A percentile compares a stretch with the other conserved stretches of the same genome.
phyloP scores from a whole-genome alignment of 1,140 invertebrate genomes.

The Drosophila parabipectinata region DNA sequence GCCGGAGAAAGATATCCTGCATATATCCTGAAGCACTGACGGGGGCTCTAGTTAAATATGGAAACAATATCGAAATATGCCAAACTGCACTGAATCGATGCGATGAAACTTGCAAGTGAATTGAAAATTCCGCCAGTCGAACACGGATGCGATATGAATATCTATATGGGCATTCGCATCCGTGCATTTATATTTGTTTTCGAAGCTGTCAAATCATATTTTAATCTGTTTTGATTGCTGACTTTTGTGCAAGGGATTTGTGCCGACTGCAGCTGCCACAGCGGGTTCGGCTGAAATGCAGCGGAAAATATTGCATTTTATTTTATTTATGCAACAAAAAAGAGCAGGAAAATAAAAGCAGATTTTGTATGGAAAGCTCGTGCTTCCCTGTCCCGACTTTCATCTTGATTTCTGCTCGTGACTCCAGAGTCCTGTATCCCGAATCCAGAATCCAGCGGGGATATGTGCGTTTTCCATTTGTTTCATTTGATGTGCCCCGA shows the following conservation, averaged over 20 bases:
- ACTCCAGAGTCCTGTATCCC: conserved; percentile 1
- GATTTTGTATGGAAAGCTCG: conserved; percentile 48
- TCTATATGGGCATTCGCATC: conserved; percentile 28
- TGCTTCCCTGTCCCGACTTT: conserved; percentile 3
- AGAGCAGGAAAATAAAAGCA: conserved; percentile 14
- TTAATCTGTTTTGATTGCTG: conserved; percentile 84
- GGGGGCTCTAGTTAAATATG: conserved; percentile 72
- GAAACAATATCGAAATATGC: conserved; percentile 72
- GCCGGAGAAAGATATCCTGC: conserved; percentile 38
- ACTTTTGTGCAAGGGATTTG: conserved; percentile 83
- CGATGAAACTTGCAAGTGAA: conserved; percentile 46
- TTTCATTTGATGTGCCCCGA: conserved; percentile 70
- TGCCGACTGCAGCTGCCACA: conserved; percentile 43
- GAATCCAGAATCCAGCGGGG: conserved; percentile 3
- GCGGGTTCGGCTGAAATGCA: conserved; percentile 39
- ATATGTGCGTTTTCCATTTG: conserved; percentile 64
- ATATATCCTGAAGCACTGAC: conserved; percentile 50
- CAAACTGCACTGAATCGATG: conserved; percentile 55
- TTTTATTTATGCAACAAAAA: conserved; percentile 74
- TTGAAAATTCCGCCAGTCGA: conserved; percentile 6
- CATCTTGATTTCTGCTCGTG: conserved; percentile 10
- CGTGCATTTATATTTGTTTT: conserved; percentile 57
- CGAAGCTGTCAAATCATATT: conserved; percentile 83
- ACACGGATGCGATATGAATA: conserved; percentile 44
- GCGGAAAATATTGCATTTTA: conserved; percentile 81